These are phyloP conservation scores for Pontoporia blainvillei DNA, from an alignment of 2,113 vertebrate genomes.

Conservation along the genomic window DNA sequence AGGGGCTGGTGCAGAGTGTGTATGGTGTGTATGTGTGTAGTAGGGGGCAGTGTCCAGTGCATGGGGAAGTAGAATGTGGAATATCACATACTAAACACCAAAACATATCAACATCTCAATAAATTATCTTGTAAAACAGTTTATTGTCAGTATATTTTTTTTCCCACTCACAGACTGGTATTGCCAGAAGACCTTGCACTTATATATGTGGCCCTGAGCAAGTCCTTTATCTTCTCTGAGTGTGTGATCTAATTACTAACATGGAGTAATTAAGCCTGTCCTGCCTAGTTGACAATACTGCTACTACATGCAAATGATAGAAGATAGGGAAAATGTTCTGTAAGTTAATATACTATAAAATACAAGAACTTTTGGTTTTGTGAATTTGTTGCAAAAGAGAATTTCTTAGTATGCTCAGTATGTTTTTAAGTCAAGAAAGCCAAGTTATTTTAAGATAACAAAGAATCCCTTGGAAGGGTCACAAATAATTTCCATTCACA, in stretches of 20 bases:
- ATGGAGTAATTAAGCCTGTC: background rate
- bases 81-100: background rate
- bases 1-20: background rate
- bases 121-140: background rate
- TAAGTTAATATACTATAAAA: background rate
- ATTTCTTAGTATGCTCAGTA: background rate
- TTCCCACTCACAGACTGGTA: background rate
- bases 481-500: background rate
- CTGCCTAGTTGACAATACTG: background rate
- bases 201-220: background rate
- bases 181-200: background rate
- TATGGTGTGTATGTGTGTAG: background rate
- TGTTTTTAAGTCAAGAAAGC: background rate
- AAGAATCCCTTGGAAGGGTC: background rate
- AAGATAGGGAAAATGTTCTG: background rate
- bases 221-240: background rate
- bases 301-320: background rate
- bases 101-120: background rate
- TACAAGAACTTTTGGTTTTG: background rate
- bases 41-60: background rate
- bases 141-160: background rate
- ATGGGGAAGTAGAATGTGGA: background rate
- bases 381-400: background rate
- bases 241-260: conserved; percentile 21
- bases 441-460: background rate